Base-by-base conservation (phyloP, 2,797 vertebrate genomes). In the Brotogeris chrysoptera region DNA sequence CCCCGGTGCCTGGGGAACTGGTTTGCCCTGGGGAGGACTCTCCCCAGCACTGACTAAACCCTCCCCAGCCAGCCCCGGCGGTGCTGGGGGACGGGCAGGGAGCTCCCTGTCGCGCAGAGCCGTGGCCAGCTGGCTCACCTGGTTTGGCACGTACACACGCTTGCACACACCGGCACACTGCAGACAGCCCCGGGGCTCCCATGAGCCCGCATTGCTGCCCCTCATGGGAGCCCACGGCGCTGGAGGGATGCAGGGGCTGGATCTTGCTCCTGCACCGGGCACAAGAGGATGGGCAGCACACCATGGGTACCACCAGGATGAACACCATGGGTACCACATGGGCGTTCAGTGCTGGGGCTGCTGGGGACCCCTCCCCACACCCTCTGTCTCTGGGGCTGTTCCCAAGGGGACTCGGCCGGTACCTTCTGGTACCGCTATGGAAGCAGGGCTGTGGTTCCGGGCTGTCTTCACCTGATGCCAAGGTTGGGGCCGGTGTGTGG, bases 141-240 rank as follows among this genome's bases (percentile, higher is more conserved):
- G 46, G 57, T 39, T 79, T 27, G 55, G 79, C 69, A 34, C 5
- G 7, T 21, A 36, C 74, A 32, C 76, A 32, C 0, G 6, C 21
- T 1, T 61, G 12, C 50, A n/a, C 76, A 12, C 46, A 3, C 32
- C 2, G 20, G 5, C 55, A 13, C 8, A 3, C 3, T 8, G 14
- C 78, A 18, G 34, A 28, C 1, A 1, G 47, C 30, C 16, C 57
- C 5, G 10, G 27, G 39, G 50, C 30, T 25, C 12, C 81, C 11
- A 1, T 36, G 47, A n/a, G 47, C 7, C 23, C 57, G 20, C 44
- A 3, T 0, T 1, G 0, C 61, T 50, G 23, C 57, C 27, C 14
- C 24, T n/a, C 17, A 34, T 2, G 10, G 34, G 20, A 34, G 16
- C 41, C 15, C 50, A 1, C 1, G 1, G 49, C 0, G 1, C 60